Conservation (phyloP, 2,797 vertebrate species). For the Hafferia zeledoni region DNA sequence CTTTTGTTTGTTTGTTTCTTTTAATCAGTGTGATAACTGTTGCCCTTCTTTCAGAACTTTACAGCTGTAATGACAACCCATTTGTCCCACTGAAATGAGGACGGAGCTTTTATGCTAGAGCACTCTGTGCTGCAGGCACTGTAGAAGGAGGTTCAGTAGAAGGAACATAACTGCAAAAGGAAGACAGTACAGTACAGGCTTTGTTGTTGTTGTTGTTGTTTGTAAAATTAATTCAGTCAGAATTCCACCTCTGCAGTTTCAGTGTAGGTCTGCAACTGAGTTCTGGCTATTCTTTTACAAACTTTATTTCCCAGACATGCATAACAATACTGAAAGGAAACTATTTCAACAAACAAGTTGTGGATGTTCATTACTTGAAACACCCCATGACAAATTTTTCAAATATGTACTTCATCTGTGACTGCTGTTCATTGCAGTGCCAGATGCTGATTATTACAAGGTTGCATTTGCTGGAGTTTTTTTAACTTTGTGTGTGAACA, state of each 20-base stretch:
- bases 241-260: not conserved
- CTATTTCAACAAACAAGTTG: constrained; percentile 3
- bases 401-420: constrained; percentile 16
- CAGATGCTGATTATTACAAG: constrained; percentile 21
- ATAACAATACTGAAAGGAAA: not conserved
- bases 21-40: not conserved
- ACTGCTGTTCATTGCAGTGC: constrained; percentile 15
- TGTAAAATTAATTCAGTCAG: not conserved
- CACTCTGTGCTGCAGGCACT: not conserved
- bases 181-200: not conserved
- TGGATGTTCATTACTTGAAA: constrained; percentile 30
- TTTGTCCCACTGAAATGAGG: constrained; percentile 24
- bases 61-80: not conserved
- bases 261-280: not conserved
- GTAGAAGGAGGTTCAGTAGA: not conserved
- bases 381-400: constrained; percentile 35
- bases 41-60: constrained; percentile 8
- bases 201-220: not conserved
- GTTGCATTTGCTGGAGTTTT: not conserved
- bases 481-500: not conserved
- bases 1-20: not conserved
- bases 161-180: not conserved
- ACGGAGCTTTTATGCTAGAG: not conserved
- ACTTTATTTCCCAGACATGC: not conserved
- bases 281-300: not conserved